phyloP scores from a whole-genome alignment of 2,113 vertebrate species.

The Lipotes vexillifer region DNA sequence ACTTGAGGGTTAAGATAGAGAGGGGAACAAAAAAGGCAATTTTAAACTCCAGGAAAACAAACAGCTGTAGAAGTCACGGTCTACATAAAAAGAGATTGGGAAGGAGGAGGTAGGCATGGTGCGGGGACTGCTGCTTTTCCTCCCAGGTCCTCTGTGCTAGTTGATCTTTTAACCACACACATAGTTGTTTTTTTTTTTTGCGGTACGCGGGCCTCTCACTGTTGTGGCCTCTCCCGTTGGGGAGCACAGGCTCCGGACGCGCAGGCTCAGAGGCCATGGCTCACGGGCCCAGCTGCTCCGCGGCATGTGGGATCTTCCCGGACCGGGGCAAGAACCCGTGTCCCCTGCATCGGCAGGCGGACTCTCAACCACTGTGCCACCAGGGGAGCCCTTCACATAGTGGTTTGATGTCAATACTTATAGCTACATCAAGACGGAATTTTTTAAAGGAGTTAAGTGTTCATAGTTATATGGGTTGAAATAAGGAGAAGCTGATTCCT shows the following conservation, averaged over 20 bases:
- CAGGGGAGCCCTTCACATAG: no score
- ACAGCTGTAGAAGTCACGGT: background rate
- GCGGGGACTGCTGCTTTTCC: background rate
- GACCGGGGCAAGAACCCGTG: no score
- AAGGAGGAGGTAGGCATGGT: background rate
- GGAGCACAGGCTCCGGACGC: no score
- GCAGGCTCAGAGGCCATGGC: no score
- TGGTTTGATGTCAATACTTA: background rate
- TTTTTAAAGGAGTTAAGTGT: background rate
- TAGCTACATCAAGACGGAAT: no score
- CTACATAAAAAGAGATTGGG: background rate
- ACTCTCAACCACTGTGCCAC: no score
- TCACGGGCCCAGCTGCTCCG: no score
- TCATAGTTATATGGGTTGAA: background rate
- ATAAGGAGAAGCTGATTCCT: background rate
- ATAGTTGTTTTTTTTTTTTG: rapidly evolving
- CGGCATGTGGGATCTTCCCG: no score
- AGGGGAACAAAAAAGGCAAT: background rate
- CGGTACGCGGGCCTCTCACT: no score
- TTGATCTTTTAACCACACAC: background rate
- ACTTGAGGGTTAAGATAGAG: background rate
- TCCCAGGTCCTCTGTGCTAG: no score
- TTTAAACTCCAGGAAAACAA: background rate
- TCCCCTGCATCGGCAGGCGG: no score
- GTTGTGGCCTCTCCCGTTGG: no score